These are phyloP conservation scores for Lydus trimaculatus DNA, from an alignment of 2,888 invertebrate species.

Conservation along the genomic window DNA sequence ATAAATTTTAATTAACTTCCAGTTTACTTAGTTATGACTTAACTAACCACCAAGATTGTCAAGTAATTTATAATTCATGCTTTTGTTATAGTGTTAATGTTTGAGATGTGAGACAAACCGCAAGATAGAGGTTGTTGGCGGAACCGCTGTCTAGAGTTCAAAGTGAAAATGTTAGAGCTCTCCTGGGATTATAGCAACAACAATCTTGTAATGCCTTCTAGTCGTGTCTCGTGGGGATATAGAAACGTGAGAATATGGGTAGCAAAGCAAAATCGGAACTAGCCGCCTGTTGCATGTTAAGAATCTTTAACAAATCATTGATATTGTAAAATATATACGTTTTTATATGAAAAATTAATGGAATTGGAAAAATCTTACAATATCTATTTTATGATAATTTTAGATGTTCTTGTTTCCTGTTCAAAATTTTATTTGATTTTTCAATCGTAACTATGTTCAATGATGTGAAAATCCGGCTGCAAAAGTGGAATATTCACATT, in stretches of 20 bases:
- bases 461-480: neutral
- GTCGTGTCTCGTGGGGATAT: constrained; percentile 50
- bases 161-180: constrained; percentile 57
- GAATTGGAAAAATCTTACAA: neutral
- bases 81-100: constrained; percentile 15
- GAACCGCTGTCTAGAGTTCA: constrained; percentile 48
- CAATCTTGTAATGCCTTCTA: constrained; percentile 54
- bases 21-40: neutral
- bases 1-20: neutral
- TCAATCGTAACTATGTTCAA: neutral
- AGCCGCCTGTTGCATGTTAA: constrained; percentile 53
- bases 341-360: neutral
- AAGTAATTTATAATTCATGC: constrained; percentile 22
- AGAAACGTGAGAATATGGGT: constrained; percentile 55
- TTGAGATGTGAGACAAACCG: constrained; percentile 46
- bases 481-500: too few relatives aligned
- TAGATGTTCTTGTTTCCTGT: neutral
- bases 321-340: neutral
- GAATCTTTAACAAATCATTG: constrained; percentile 1
- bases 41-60: neutral
- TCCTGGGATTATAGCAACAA: constrained; percentile 56
- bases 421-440: neutral
- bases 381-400: neutral
- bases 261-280: constrained; percentile 49
- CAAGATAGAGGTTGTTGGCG: constrained; percentile 41